phyloP scores from a whole-genome alignment of 2,888 invertebrate genomes.

The Chrysolina oricalcia region DNA sequence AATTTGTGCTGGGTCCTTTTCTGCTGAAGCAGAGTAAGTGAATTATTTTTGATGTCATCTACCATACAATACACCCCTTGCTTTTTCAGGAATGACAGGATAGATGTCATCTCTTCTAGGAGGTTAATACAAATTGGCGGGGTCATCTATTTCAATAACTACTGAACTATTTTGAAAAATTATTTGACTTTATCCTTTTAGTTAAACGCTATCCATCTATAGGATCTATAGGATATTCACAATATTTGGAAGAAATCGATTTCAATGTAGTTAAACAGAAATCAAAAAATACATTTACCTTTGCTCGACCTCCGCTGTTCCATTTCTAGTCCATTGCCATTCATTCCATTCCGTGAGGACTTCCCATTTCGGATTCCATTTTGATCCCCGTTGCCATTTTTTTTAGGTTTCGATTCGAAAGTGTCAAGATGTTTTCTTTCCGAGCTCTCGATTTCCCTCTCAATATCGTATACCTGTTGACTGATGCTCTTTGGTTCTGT shows the following conservation, averaged over 20 bases:
- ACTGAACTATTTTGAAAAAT: too few species aligned
- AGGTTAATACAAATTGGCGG: too few species aligned
- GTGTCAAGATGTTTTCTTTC: slow-evolving; percentile 46
- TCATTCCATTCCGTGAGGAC: slow-evolving; percentile 26
- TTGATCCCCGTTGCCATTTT: slow-evolving; percentile 33
- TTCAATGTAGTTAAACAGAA: not conserved
- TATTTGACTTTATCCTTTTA: too few species aligned
- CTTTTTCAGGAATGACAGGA: too few species aligned
- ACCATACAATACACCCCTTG: too few species aligned
- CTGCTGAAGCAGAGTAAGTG: too few species aligned
- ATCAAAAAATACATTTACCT: slow-evolving; percentile 41
- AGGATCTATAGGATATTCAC: too few species aligned
- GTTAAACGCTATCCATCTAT: too few species aligned
- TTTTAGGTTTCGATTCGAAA: slow-evolving; percentile 41
- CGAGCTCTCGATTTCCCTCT: slow-evolving; percentile 53
- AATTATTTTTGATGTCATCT: too few species aligned
- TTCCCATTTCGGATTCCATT: slow-evolving; percentile 47
- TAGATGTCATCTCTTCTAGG: too few species aligned
- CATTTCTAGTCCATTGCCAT: slow-evolving; percentile 43
- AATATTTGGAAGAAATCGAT: slow-evolving; percentile 8
- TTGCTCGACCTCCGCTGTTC: slow-evolving; percentile 44
- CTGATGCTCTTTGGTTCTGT: slow-evolving; percentile 52
- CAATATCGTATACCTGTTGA: slow-evolving; percentile 60
- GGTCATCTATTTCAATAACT: too few species aligned
- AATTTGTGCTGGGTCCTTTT: too few species aligned